Conservation (phyloP, 2,113 vertebrate species). For the Psilopsiagon aurifrons region DNA sequence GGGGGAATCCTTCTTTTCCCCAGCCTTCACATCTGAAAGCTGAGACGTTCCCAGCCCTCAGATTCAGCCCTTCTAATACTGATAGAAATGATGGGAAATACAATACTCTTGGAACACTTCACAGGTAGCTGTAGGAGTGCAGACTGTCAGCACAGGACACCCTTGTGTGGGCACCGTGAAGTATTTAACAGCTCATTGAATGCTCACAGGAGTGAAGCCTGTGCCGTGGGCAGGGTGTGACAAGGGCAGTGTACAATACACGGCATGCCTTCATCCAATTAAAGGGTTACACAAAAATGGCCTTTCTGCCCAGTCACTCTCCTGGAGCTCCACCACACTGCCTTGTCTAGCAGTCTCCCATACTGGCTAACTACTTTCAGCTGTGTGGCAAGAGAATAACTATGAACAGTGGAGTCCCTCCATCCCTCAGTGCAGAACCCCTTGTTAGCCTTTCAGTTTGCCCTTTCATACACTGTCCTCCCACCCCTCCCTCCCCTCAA, state of each 20-base stretch:
- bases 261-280: neutral
- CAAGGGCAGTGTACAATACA: neutral
- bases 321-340: neutral
- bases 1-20: neutral
- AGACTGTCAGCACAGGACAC: neutral
- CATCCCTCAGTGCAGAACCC: neutral
- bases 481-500: slow-evolving; percentile 23
- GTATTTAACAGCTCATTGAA: neutral
- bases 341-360: neutral
- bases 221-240: neutral
- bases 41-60: neutral
- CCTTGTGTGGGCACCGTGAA: neutral
- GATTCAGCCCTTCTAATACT: neutral
- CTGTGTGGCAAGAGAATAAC: slow-evolving; percentile 12
- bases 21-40: neutral
- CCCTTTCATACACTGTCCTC: slow-evolving; percentile 13
- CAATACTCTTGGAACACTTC: neutral
- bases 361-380: neutral
- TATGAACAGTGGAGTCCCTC: neutral
- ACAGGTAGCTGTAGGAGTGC: neutral
- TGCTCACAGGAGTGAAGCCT: neutral
- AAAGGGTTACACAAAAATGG: neutral
- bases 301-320: neutral
- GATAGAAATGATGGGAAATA: neutral
- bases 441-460: neutral